Conservation (phyloP, 2,113 vertebrate species). For the Benitochromis conjunctus region DNA sequence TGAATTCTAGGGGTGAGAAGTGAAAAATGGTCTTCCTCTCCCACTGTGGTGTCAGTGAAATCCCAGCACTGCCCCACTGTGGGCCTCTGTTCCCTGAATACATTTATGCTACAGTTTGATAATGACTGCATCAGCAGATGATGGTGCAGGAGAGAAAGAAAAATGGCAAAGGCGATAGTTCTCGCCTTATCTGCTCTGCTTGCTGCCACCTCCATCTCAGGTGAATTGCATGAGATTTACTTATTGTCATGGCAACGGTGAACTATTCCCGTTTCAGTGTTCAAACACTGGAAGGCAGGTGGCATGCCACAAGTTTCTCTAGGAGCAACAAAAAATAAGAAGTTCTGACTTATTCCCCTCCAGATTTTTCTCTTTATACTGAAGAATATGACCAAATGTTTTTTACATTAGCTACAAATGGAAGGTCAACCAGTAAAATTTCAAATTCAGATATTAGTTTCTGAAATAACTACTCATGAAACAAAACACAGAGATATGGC, state of each 20-base stretch:
- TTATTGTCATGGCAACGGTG: constrained; percentile 19
- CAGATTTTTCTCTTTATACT: not conserved
- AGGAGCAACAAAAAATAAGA: not conserved
- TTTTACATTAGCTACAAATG: not conserved
- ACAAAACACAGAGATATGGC: not conserved
- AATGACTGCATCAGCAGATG: constrained; percentile 15
- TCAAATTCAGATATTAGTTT: fast-evolving
- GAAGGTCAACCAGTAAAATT: not conserved
- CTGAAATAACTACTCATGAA: not conserved
- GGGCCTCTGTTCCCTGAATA: not conserved
- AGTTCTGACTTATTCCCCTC: not conserved
- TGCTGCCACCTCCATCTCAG: not conserved
- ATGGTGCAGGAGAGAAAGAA: not conserved
- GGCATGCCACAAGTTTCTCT: not conserved
- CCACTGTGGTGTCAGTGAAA: not conserved
- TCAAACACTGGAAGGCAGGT: not conserved
- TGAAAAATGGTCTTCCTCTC: not conserved
- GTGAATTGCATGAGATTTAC: constrained; percentile 12
- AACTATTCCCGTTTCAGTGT: not conserved
- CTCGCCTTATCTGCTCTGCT: not conserved
- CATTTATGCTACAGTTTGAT: not conserved
- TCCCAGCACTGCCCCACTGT: not conserved
- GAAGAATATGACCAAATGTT: fast-evolving
- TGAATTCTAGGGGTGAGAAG: not conserved
- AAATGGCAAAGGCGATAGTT: not conserved